These are phyloP conservation scores for Adelges cooleyi DNA, from an alignment of 1,140 invertebrate species.

Conservation along the genomic window DNA sequence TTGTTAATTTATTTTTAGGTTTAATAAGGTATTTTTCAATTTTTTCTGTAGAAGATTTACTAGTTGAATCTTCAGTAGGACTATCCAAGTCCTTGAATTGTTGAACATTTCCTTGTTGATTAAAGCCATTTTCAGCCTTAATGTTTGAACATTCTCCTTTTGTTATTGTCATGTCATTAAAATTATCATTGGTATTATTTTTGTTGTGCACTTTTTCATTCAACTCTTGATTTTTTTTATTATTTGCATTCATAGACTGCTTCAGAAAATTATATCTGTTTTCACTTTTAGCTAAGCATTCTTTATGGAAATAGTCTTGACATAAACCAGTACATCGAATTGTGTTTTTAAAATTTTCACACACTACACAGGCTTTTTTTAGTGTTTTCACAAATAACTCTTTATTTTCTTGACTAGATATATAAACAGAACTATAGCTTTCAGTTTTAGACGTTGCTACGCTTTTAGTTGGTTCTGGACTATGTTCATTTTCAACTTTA, in stretches of 20 bases:
- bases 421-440: background rate
- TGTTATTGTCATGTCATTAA: too few relatives aligned
- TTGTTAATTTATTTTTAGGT: background rate
- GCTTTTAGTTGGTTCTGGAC: conserved; percentile 10
- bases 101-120: too few relatives aligned
- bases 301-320: conserved; percentile 43
- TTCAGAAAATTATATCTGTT: conserved; percentile 18
- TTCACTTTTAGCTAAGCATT: conserved; percentile 36
- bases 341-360: conserved; percentile 47
- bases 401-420: background rate
- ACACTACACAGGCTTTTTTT: conserved; percentile 50
- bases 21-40: background rate
- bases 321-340: conserved; percentile 51
- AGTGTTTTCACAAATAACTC: background rate
- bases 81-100: too few relatives aligned
- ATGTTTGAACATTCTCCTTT: too few relatives aligned
- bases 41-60: background rate
- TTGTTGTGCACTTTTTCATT: too few relatives aligned
- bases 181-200: too few relatives aligned
- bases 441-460: conserved; percentile 9
- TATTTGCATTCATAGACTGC: conserved; percentile 33
- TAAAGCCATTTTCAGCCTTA: too few relatives aligned
- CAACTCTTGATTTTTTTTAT: too few relatives aligned
- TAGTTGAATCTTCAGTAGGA: background rate
- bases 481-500: conserved; percentile 20